phyloP scores from a whole-genome alignment of 2,797 vertebrate species.

The Peromyscus melanophrys region DNA sequence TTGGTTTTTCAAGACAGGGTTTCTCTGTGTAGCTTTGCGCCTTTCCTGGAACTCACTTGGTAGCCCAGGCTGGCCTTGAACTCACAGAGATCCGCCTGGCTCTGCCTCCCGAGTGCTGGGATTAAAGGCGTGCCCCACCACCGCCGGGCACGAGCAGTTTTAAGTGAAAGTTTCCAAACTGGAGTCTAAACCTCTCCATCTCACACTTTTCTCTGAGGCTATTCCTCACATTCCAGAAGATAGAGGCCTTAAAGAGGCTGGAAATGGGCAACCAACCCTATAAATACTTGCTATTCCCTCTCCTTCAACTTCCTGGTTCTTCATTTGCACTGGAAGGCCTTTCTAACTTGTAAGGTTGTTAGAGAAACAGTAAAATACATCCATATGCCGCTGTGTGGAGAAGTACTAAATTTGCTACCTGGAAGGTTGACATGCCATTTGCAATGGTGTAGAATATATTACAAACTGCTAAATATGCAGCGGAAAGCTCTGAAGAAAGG shows the following conservation, averaged over 20 bases:
- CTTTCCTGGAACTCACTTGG: no score
- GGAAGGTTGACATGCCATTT: slow-evolving; percentile 66
- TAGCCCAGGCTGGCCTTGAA: no score
- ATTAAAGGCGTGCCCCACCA: no score
- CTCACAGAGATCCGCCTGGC: no score
- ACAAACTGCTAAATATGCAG: slow-evolving; percentile 42
- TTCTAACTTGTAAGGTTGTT: slow-evolving; percentile 56
- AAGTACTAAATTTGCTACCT: slow-evolving; percentile 68
- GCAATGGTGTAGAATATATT: slow-evolving; percentile 43
- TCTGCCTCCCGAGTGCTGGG: no score
- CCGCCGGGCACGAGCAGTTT: no score
- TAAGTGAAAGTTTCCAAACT: slow-evolving; percentile 46
- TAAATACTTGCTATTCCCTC: background rate
- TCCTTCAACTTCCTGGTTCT: background rate
- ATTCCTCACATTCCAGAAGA: background rate
- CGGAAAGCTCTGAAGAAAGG: slow-evolving; percentile 30
- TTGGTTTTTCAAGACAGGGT: no score
- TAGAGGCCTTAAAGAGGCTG: background rate
- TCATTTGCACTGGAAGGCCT: slow-evolving; percentile 55
- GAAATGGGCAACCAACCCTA: background rate
- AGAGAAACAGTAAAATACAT: slow-evolving; percentile 69
- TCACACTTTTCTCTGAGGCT: slow-evolving; percentile 1
- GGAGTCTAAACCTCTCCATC: background rate
- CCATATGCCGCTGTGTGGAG: background rate
- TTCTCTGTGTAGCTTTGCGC: no score